phyloP scores from a whole-genome alignment of 2,113 vertebrate genomes.

The Gobius niger region DNA sequence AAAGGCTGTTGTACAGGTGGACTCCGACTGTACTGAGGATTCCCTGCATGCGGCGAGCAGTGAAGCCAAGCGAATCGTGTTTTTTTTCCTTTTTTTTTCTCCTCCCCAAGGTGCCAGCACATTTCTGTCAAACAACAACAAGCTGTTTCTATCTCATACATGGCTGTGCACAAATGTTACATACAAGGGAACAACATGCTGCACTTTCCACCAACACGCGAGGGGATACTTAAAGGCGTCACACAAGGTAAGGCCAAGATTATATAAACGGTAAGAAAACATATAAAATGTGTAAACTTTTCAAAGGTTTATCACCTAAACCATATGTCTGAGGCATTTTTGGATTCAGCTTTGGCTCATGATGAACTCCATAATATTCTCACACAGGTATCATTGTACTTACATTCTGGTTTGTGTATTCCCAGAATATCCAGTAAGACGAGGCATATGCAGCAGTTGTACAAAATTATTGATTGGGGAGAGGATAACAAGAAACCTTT shows the following conservation, averaged over 20 bases:
- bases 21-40: not conserved
- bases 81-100: too few species aligned
- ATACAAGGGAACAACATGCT: not conserved
- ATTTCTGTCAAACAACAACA: conserved; percentile 33
- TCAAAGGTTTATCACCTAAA: conserved; percentile 11
- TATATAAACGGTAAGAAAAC: too few species aligned
- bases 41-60: conserved; percentile 9
- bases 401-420: not conserved
- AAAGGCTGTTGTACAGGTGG: not conserved
- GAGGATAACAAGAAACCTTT: not conserved
- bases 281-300: too few species aligned
- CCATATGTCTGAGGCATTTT: not conserved
- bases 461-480: not conserved
- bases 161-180: not conserved
- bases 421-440: not conserved
- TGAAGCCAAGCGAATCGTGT: conserved; percentile 9
- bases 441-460: not conserved
- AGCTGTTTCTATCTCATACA: not conserved
- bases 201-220: conserved; percentile 16
- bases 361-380: not conserved
- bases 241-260: too few species aligned
- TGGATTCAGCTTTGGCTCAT: not conserved
- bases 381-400: not conserved
- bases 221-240: not conserved
- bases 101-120: conserved; percentile 38